Evolutionary conservation across 2,888 invertebrate species (phyloP), one percentile per base, ranked within the genome.

Genomic region (Ormyrus nitidulus): DNA sequence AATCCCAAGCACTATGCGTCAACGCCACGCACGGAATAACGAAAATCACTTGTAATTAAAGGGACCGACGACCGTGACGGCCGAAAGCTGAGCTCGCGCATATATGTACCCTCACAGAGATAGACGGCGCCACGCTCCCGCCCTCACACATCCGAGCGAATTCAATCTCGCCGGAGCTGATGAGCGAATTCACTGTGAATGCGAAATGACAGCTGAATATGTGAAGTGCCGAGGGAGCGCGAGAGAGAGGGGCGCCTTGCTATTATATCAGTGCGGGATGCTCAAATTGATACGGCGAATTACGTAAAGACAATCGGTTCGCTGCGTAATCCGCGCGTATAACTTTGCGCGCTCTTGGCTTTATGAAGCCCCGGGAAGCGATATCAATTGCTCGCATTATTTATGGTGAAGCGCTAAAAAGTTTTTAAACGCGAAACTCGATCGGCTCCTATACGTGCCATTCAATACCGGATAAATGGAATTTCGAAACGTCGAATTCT

Each of bases 1-100:
- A 77, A 77, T 65, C 64, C 64, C 77, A 73, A 73, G 73, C 58
- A 78, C 70, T 71, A 78, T 78, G 70, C 75, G 75, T 78, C 78
- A 81, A 71, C 70, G 75, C 72, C 74, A 78, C 56, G 70, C 64
- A 61, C 59, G 65, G 73, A 81, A 78, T 77, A 74, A 81, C 78
- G 75, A 78, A 75, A 81, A 81, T 78, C 79, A 75, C 72, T 58
- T 65, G 71, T 76, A 81, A 81, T 76, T 78, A 79, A 79, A 76
- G 79, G 78, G 74, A 71, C 66, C 75, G 68, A 78, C 61, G 66
- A 76, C 66, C 65, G 66, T 76, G 72, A 75, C 75, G 75, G 68
- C 19, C 58, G 65, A 61, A 68, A 80, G 75, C 71, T 80, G 71
- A 75, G 72, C 66, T 51, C 59, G 54, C 56, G 44, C 71, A 56